Evolutionary conservation across 2,797 vertebrate genomes (phyloP).

Genomic region (Atherinosoma microstoma): DNA sequence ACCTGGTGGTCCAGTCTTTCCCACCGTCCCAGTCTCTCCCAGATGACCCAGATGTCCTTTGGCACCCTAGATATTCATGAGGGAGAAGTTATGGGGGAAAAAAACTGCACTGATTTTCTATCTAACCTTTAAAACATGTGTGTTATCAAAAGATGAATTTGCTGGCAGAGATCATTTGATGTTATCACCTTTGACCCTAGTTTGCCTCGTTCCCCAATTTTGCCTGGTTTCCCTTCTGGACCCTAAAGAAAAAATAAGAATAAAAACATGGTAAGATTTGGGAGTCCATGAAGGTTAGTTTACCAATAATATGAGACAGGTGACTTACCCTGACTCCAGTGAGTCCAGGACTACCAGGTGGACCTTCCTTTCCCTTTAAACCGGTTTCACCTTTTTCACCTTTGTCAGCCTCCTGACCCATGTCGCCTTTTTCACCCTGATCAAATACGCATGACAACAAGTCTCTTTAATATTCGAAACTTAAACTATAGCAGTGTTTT

Average conservation of each 20-base stretch:
- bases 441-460: slow-evolving; percentile 20
- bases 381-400: slow-evolving; percentile 92
- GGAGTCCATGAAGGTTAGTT: background rate
- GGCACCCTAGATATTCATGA: slow-evolving; percentile 84
- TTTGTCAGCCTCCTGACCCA: slow-evolving; percentile 90
- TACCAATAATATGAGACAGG: background rate
- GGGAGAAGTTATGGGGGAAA: slow-evolving; percentile 3
- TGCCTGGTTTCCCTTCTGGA: slow-evolving; percentile 95
- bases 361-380: slow-evolving; percentile 92
- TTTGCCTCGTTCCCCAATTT: slow-evolving; percentile 92
- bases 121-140: background rate
- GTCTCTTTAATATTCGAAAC: background rate
- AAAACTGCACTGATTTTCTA: background rate
- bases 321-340: slow-evolving; percentile 91
- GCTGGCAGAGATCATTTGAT: slow-evolving; percentile 9
- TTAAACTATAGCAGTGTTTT: background rate
- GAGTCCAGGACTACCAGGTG: slow-evolving; percentile 87
- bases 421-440: slow-evolving; percentile 95
- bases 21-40: slow-evolving; percentile 91
- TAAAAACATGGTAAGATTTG: background rate
- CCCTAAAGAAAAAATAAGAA: slow-evolving; percentile 80
- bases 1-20: slow-evolving; percentile 89
- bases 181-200: slow-evolving; percentile 88
- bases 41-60: slow-evolving; percentile 95
- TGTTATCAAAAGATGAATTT: background rate